These are phyloP conservation scores for Myoxocephalus aenaeus DNA, from an alignment of 2,797 vertebrate genomes.

Conservation along the genomic window DNA sequence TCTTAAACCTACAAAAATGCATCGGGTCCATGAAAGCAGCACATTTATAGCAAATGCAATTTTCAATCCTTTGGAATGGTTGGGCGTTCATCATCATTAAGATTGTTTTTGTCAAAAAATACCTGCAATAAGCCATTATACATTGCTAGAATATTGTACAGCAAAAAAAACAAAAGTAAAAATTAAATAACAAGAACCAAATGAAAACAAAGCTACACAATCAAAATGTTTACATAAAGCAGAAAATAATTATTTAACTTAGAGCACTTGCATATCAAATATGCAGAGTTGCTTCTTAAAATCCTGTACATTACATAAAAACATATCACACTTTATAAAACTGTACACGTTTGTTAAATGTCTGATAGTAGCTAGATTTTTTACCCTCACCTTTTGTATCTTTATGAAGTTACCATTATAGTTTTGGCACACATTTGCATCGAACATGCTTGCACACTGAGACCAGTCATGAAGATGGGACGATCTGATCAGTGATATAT, in stretches of 20 bases:
- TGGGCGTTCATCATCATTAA: constrained; percentile 77
- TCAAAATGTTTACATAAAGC: constrained; percentile 77
- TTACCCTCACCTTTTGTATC: constrained; percentile 68
- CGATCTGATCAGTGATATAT: constrained; percentile 57
- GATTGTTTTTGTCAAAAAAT: constrained; percentile 72
- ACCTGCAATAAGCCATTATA: constrained; percentile 80
- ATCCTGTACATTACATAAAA: constrained; percentile 83
- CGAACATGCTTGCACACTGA: constrained; percentile 65
- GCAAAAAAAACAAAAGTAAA: constrained; percentile 55
- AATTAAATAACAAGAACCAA: constrained; percentile 74
- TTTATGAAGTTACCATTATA: constrained; percentile 74
- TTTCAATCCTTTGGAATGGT: constrained; percentile 88
- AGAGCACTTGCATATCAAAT: constrained; percentile 74
- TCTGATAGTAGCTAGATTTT: constrained; percentile 68
- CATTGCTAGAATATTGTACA: constrained; percentile 80
- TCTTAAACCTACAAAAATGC: constrained; percentile 78
- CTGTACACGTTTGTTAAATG: constrained; percentile 84
- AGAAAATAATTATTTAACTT: constrained; percentile 74
- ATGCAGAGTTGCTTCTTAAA: constrained; percentile 75
- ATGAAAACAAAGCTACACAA: constrained; percentile 73
- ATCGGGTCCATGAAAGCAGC: constrained; percentile 81
- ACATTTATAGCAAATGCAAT: constrained; percentile 82
- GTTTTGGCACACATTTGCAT: constrained; percentile 84
- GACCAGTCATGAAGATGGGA: constrained; percentile 57
- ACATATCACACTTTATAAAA: constrained; percentile 83